Percentiles rank a stretch among this genome's conserved stretches.
phyloP scores from a whole-genome alignment of 2,888 invertebrate species.

The Tinea pellionella region DNA sequence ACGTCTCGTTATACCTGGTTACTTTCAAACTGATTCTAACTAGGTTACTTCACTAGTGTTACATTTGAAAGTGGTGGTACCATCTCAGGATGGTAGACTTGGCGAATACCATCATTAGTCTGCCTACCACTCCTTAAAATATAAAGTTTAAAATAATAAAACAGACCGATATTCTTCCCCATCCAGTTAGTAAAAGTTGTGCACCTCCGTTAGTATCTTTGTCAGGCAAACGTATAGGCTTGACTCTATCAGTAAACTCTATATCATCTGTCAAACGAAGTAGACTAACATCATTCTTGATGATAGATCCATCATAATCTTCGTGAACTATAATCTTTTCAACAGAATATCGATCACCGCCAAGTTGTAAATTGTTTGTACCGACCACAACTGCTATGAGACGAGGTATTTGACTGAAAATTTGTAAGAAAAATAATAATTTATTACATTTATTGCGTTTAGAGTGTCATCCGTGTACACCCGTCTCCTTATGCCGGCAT shows the following conservation, averaged over 20 bases:
- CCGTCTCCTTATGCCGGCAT: too few relatives aligned
- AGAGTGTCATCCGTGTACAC: too few relatives aligned
- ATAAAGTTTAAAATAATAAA: not conserved
- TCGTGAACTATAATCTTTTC: slow-evolving; percentile 47
- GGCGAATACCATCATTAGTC: too few relatives aligned
- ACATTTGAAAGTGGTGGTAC: too few relatives aligned
- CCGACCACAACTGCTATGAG: slow-evolving; percentile 49
- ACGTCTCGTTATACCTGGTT: too few relatives aligned
- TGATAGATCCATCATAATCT: slow-evolving; percentile 35
- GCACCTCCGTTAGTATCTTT: slow-evolving; percentile 36
- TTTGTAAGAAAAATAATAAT: too few relatives aligned
- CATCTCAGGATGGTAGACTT: too few relatives aligned
- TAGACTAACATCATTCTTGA: slow-evolving; percentile 57
- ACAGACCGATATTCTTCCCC: slow-evolving; percentile 57
- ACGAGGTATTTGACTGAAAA: slow-evolving; percentile 21
- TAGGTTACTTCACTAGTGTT: too few relatives aligned
- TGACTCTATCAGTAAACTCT: slow-evolving; percentile 34
- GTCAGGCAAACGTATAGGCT: slow-evolving; percentile 40
- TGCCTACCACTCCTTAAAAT: too few relatives aligned
- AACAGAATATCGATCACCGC: slow-evolving; percentile 47
- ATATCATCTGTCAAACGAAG: slow-evolving; percentile 38
- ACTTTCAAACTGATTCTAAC: too few relatives aligned
- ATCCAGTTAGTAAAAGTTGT: slow-evolving; percentile 48
- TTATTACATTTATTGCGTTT: too few relatives aligned
- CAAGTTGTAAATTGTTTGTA: slow-evolving; percentile 45